phyloP scores from a whole-genome alignment of 2,888 invertebrate genomes.

The Caenorhabditis angaria region DNA sequence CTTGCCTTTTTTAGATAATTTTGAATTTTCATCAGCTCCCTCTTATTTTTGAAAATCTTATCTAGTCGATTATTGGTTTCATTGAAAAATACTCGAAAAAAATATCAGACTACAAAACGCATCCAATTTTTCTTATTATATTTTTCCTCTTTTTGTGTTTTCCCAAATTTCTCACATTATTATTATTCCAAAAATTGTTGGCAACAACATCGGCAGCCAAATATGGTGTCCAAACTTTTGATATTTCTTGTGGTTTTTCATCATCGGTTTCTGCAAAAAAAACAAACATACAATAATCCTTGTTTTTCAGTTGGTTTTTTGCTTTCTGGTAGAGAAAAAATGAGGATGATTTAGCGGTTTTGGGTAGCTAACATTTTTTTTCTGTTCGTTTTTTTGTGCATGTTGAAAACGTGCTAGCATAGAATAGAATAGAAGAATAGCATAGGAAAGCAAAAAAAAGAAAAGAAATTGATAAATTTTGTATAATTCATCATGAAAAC shows the following conservation, averaged over 20 bases:
- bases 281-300: neutral
- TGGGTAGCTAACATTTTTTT: neutral
- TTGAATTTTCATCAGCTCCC: too few relatives aligned
- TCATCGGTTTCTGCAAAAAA: slow-evolving; percentile 17
- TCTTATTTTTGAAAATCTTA: too few relatives aligned
- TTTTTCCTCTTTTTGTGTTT: too few relatives aligned
- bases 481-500: slow-evolving; percentile 2
- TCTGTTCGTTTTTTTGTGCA: neutral
- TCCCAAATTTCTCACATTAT: neutral
- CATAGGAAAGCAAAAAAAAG: neutral
- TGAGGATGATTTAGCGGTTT: slow-evolving; percentile 1
- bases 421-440: neutral
- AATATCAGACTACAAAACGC: too few relatives aligned
- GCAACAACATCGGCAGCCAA: slow-evolving; percentile 29
- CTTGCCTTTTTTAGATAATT: too few relatives aligned
- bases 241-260: neutral
- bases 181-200: slow-evolving; percentile 24
- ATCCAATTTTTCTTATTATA: too few relatives aligned
- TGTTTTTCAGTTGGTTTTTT: neutral
- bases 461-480: neutral
- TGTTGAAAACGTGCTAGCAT: neutral
- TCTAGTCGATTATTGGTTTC: too few relatives aligned
- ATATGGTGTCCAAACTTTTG: slow-evolving; percentile 32
- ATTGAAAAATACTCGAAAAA: too few relatives aligned
- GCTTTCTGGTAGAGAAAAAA: neutral